A percentile compares a stretch with the other conserved stretches of the same genome.
These are phyloP conservation scores for Scrobipalpa costella DNA, from an alignment of 2,888 invertebrate genomes.

Conservation along the genomic window DNA sequence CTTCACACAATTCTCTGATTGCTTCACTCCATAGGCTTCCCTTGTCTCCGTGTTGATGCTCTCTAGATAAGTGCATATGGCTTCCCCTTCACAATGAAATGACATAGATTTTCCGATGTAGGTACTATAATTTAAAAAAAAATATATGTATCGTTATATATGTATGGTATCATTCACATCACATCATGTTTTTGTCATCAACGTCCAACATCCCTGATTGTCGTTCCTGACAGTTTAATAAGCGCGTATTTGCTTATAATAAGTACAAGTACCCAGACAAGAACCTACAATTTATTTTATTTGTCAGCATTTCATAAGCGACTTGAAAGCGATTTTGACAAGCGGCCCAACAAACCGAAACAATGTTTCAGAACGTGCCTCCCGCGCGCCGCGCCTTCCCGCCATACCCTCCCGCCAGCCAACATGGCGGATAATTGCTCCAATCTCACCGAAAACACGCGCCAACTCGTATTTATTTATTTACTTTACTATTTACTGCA, in stretches of 20 bases:
- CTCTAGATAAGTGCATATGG: conserved; percentile 12
- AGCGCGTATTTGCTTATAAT: too few species aligned
- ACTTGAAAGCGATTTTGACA: conserved; percentile 39
- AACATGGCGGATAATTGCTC: conserved; percentile 62
- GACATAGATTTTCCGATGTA: too few species aligned
- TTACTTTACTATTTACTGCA: conserved; percentile 74
- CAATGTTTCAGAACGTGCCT: conserved; percentile 40
- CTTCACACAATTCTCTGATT: conserved; percentile 15
- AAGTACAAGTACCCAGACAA: too few species aligned
- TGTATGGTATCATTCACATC: too few species aligned
- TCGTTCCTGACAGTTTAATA: too few species aligned
- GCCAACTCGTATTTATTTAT: conserved; percentile 74
- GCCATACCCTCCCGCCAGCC: conserved; percentile 20
- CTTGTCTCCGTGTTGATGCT: conserved; percentile 36
- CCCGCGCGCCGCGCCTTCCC: conserved; percentile 29
- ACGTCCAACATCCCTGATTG: too few species aligned
- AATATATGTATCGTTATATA: too few species aligned
- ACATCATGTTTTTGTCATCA: too few species aligned
- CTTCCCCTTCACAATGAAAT: conserved; percentile 14
- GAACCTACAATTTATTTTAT: conserved; percentile 6
- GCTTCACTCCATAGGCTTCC: conserved; percentile 26
- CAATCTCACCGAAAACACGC: conserved; percentile 73
- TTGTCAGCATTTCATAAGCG: conserved; percentile 22
- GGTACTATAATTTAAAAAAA: too few species aligned
- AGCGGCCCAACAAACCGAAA: conserved; percentile 49